phyloP scores from a whole-genome alignment of 2,113 vertebrate species.

The Mormyrus iriodes region DNA sequence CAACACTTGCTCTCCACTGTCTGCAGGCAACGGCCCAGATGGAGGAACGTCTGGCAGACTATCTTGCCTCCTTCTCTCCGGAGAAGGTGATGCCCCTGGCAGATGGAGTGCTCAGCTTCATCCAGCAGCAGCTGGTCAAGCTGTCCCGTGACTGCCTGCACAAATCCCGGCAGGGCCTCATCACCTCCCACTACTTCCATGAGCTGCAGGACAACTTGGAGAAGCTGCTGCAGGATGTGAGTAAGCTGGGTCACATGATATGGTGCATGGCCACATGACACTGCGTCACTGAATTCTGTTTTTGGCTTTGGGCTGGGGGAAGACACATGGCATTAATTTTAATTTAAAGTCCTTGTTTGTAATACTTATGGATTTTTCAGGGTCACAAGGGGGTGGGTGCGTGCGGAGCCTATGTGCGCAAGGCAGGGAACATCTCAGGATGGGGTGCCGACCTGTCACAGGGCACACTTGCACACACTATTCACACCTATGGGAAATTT shows the following conservation, averaged over 20 bases:
- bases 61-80: constrained; percentile 65
- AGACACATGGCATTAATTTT: not conserved
- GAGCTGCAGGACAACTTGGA: constrained; percentile 77
- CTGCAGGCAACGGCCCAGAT: constrained; percentile 6
- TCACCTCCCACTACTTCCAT: constrained; percentile 75
- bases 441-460: not conserved
- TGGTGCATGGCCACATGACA: not conserved
- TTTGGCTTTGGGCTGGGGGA: not conserved
- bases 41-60: constrained; percentile 69
- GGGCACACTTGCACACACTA: too few relatives aligned
- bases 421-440: not conserved
- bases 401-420: not conserved
- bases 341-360: not conserved
- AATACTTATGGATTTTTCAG: not conserved
- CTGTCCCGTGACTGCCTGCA: constrained; percentile 73
- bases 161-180: constrained; percentile 71
- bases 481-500: not conserved
- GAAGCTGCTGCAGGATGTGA: constrained; percentile 76
- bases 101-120: constrained; percentile 44
- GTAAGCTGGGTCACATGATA: constrained; percentile 34
- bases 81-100: constrained; percentile 61
- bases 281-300: not conserved
- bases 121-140: constrained; percentile 73
- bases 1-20: not conserved
- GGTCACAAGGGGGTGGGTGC: not conserved